These are phyloP conservation scores for Oceanites oceanicus DNA, from an alignment of 2,113 vertebrate species.

Conservation along the genomic window DNA sequence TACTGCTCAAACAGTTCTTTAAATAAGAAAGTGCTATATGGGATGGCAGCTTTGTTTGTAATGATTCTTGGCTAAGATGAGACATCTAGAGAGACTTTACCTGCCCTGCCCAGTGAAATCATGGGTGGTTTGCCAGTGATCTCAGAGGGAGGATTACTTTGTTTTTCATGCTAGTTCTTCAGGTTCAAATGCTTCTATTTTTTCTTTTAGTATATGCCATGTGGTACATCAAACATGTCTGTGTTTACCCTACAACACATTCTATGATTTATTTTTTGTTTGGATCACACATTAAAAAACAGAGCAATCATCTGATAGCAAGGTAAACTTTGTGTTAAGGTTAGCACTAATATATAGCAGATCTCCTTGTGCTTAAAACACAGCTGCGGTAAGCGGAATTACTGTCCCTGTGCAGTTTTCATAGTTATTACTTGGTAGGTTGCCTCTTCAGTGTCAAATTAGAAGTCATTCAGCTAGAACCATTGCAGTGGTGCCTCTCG, in stretches of 20 bases:
- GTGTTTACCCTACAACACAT: background rate
- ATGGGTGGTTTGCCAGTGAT: background rate
- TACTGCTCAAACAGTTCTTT: background rate
- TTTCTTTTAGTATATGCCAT: background rate
- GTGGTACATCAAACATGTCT: background rate
- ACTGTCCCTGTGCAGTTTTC: constrained; percentile 58
- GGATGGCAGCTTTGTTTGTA: background rate
- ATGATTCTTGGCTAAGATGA: background rate
- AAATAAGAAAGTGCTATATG: background rate
- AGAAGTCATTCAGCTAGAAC: constrained; percentile 62
- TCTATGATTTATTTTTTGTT: background rate
- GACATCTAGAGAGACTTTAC: background rate
- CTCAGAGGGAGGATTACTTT: background rate
- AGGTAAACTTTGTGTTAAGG: constrained; percentile 23
- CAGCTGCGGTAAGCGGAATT: constrained; percentile 15
- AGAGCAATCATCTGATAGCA: background rate
- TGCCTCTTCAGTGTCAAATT: constrained; percentile 69
- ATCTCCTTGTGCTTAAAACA: constrained; percentile 23
- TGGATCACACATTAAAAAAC: background rate
- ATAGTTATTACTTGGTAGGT: constrained; percentile 69
- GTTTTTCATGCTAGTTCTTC: background rate
- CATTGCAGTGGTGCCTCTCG: constrained; percentile 44
- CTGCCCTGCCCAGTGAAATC: background rate
- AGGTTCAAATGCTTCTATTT: background rate
- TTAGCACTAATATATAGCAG: constrained; percentile 4